Conservation (phyloP, 2,113 vertebrate species). For the Ctenomys sociabilis region DNA sequence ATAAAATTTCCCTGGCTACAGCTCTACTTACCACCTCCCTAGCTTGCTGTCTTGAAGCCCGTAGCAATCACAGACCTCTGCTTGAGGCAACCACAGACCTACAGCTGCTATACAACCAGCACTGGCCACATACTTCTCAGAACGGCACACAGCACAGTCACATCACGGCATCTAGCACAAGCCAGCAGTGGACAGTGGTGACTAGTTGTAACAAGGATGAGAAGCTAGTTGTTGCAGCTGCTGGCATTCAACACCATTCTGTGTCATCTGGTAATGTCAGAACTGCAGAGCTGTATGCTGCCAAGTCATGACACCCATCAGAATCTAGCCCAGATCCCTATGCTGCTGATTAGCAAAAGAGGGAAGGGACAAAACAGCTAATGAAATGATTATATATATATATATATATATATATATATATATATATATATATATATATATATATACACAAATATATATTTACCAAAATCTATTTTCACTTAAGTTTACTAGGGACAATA, state of each 20-base stretch:
- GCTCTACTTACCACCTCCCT: background rate
- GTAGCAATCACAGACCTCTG: background rate
- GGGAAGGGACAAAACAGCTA: background rate
- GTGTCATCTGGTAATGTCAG: background rate
- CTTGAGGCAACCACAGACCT: background rate
- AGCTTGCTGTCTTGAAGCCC: background rate
- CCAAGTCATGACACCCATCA: too few relatives aligned
- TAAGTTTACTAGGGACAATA: background rate
- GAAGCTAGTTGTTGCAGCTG: background rate
- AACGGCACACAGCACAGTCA: background rate
- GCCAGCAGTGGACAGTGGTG: background rate
- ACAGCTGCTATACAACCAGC: background rate
- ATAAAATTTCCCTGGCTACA: background rate
- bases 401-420: too few relatives aligned
- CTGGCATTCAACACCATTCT: background rate
- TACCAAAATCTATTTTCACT: background rate
- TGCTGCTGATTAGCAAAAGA: background rate
- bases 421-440: too few relatives aligned
- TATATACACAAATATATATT: too few relatives aligned
- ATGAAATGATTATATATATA: too few relatives aligned
- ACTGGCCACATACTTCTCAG: background rate
- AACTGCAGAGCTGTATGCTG: background rate
- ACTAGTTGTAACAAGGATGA: background rate
- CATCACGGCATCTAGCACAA: background rate
- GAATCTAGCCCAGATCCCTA: background rate